These are phyloP conservation scores for Zingel zingel DNA, from an alignment of 2,113 vertebrate genomes.

Conservation along the genomic window DNA sequence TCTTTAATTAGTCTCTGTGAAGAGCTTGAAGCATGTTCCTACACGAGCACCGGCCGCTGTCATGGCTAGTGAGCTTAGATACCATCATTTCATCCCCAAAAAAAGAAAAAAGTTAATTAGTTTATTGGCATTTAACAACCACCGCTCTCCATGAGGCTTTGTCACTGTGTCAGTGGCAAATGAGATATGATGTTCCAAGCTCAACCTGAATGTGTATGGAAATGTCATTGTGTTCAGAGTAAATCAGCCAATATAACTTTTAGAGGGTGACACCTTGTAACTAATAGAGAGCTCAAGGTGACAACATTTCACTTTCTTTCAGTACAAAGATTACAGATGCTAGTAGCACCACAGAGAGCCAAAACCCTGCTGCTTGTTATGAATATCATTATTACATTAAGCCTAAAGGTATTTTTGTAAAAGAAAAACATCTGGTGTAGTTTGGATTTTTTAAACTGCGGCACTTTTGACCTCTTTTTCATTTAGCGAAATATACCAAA, in stretches of 20 bases:
- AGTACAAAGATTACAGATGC: neutral
- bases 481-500: neutral
- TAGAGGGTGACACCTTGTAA: neutral
- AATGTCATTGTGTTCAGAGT: neutral
- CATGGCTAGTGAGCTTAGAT: neutral
- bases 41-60: neutral
- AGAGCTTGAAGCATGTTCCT: neutral
- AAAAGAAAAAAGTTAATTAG: neutral
- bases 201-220: neutral
- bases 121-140: neutral
- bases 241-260: neutral
- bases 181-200: neutral
- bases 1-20: neutral
- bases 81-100: neutral
- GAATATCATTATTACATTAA: neutral
- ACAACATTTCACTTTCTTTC: neutral
- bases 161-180: neutral
- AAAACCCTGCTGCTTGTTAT: neutral
- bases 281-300: neutral
- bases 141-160: neutral
- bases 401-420: neutral
- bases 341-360: neutral
- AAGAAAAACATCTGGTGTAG: neutral
- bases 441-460: neutral
- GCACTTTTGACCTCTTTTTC: neutral